Evolutionary conservation across 2,888 invertebrate genomes (phyloP).

Genomic region (Drosophila nr. fundita): DNA sequence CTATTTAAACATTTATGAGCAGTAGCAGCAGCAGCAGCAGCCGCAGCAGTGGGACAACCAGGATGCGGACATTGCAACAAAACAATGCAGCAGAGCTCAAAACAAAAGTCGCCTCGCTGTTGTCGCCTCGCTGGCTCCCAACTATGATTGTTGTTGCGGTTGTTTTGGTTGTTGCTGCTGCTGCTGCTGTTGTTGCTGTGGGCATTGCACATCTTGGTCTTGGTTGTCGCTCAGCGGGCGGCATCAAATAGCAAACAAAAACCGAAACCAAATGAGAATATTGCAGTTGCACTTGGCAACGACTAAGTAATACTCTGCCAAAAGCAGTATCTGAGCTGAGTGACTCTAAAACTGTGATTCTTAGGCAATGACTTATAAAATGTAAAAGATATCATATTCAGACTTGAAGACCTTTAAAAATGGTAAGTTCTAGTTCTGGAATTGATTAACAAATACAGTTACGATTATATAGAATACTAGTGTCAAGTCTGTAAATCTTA

Average conservation of each 20-base stretch:
- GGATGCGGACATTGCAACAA: constrained; percentile 52
- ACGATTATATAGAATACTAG: neutral
- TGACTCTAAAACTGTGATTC: neutral
- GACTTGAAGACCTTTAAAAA: neutral
- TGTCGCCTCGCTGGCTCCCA: constrained; percentile 53
- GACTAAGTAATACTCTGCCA: neutral
- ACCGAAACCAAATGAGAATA: neutral
- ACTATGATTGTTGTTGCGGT: constrained; percentile 19
- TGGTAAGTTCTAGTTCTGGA: neutral
- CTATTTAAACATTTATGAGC: constrained; percentile 75
- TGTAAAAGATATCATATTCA: neutral
- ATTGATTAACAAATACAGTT: neutral
- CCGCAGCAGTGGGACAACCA: constrained; percentile 30
- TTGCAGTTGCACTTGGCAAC: neutral
- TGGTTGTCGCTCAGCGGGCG: constrained; percentile 51
- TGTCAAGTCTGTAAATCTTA: neutral
- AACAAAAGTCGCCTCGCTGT: constrained; percentile 57
- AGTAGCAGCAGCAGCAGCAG: constrained; percentile 19
- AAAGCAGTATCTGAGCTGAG: neutral
- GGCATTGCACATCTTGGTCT: constrained; percentile 35
- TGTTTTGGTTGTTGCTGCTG: constrained; percentile 2
- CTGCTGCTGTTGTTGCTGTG: constrained; percentile 2
- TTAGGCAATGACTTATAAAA: neutral
- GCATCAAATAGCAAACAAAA: constrained; percentile 45
- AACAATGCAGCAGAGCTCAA: constrained; percentile 45